Conservation (phyloP, 2,797 vertebrate species). For the Peromyscus attwateri region DNA sequence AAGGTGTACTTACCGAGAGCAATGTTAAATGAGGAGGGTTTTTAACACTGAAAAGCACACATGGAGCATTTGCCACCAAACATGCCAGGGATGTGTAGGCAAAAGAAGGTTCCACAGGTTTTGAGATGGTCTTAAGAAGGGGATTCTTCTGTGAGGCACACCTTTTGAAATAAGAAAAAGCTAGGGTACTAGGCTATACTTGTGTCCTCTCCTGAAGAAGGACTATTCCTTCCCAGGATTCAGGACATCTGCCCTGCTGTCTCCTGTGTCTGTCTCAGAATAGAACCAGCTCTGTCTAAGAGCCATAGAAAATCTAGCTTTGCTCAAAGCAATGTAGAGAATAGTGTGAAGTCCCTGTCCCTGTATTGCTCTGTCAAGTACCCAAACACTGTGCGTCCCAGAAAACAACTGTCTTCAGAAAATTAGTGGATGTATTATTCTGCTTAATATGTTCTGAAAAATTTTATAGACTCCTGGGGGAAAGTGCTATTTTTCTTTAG, state of each 20-base stretch:
- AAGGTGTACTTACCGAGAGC: not conserved
- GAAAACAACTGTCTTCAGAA: conserved; percentile 69
- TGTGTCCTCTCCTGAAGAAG: not conserved
- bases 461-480: conserved; percentile 76
- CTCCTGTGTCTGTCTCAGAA: not conserved
- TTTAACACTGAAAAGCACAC: conserved; percentile 32
- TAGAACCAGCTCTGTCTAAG: not conserved
- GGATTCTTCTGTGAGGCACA: not conserved
- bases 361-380: conserved; percentile 22
- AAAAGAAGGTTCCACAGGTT: not conserved
- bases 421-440: conserved; percentile 69
- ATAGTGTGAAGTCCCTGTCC: not conserved
- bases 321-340: not conserved
- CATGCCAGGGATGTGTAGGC: not conserved
- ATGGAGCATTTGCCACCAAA: not conserved
- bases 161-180: not conserved
- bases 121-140: not conserved
- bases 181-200: not conserved
- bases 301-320: not conserved
- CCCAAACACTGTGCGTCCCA: not conserved
- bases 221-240: conserved; percentile 15
- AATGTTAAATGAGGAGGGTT: conserved; percentile 30
- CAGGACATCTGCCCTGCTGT: not conserved
- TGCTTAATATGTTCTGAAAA: conserved; percentile 73
- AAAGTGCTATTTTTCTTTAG: conserved; percentile 79